phyloP scores from a whole-genome alignment of 1,140 invertebrate genomes.

The Calephelis nemesis region DNA sequence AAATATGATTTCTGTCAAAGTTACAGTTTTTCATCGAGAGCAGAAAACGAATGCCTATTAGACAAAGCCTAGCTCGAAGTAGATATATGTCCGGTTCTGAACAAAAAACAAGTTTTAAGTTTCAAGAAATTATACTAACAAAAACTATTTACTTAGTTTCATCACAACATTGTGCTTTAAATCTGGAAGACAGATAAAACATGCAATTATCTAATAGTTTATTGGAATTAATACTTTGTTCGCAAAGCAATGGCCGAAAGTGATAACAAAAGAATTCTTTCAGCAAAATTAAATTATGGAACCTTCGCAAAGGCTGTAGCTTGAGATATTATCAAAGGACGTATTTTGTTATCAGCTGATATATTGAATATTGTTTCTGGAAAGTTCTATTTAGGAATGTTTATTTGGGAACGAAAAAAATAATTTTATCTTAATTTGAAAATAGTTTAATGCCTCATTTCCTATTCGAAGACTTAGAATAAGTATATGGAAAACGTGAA shows the following conservation, averaged over 20 bases:
- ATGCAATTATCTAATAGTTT: constrained; percentile 1
- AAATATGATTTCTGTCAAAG: too few relatives aligned
- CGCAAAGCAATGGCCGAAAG: neutral
- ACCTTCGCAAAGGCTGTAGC: constrained; percentile 24
- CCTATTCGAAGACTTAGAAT: too few relatives aligned
- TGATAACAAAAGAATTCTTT: constrained; percentile 17
- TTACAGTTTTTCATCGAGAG: too few relatives aligned
- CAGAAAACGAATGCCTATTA: too few relatives aligned
- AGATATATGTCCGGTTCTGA: too few relatives aligned
- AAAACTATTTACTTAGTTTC: too few relatives aligned
- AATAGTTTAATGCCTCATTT: neutral
- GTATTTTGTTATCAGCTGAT: constrained; percentile 47
- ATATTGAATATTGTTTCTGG: constrained; percentile 34
- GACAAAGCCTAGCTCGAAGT: too few relatives aligned
- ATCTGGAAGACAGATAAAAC: too few relatives aligned
- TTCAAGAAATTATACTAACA: too few relatives aligned
- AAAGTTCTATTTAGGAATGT: constrained; percentile 28
- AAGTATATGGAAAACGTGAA: too few relatives aligned
- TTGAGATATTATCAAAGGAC: constrained; percentile 48
- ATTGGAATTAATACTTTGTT: neutral
- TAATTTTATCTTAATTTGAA: neutral
- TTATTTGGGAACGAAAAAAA: constrained; percentile 30
- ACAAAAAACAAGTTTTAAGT: too few relatives aligned
- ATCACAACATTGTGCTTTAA: too few relatives aligned
- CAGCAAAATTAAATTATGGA: constrained; percentile 5